These are phyloP conservation scores for Caenorhabditis sulstoni DNA, from an alignment of 2,888 invertebrate species.

Conservation along the genomic window DNA sequence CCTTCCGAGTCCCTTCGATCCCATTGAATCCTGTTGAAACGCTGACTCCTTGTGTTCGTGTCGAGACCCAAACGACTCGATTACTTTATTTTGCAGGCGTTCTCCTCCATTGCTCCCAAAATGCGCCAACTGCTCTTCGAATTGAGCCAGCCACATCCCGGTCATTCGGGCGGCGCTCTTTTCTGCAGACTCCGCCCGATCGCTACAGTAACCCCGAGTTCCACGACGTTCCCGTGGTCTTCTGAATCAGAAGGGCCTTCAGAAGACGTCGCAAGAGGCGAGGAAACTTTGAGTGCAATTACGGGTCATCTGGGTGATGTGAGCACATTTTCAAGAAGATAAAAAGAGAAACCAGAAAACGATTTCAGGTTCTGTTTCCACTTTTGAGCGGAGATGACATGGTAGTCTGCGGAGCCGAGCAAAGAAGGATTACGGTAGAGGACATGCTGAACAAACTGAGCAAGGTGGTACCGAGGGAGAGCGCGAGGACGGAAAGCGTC, in stretches of 20 bases:
- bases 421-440: slow-evolving; percentile 70
- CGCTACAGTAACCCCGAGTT: slow-evolving; percentile 13
- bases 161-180: slow-evolving; percentile 14
- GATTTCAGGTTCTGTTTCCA: slow-evolving; percentile 70
- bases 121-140: slow-evolving; percentile 31
- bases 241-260: background rate
- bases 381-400: slow-evolving; percentile 73
- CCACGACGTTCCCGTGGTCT: background rate
- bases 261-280: slow-evolving; percentile 26
- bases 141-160: background rate
- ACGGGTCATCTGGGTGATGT: slow-evolving; percentile 64
- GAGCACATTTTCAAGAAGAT: slow-evolving; percentile 7
- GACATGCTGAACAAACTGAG: slow-evolving; percentile 69
- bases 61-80: background rate
- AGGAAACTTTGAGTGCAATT: slow-evolving; percentile 64
- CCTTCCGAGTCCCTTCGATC: slow-evolving; percentile 54
- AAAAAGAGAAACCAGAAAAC: background rate
- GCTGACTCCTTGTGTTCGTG: slow-evolving; percentile 65
- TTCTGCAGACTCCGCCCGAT: slow-evolving; percentile 42
- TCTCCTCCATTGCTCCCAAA: slow-evolving; percentile 32
- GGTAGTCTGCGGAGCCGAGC: slow-evolving; percentile 70
- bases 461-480: slow-evolving; percentile 36
- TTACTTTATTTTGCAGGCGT: slow-evolving; percentile 41
- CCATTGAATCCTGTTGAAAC: slow-evolving; percentile 58
- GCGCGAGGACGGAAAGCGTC: slow-evolving; percentile 6